Evolutionary conservation across 2,113 vertebrate species (phyloP).

Genomic region (Bungarus multicinctus): DNA sequence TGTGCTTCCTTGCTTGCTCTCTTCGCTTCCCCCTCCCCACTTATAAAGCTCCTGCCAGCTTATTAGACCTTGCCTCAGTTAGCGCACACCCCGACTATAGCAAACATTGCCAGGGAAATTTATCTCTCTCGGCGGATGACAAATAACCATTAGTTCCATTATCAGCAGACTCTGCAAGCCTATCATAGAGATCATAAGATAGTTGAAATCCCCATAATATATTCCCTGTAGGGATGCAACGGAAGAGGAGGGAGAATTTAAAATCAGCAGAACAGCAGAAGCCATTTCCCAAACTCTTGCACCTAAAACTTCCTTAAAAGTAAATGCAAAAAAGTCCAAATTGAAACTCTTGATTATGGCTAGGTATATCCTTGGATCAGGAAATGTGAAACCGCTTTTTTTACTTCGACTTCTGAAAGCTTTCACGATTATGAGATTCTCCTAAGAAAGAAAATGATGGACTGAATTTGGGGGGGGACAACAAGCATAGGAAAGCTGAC

Average conservation of each 20-base stretch:
- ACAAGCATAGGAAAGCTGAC: not conserved
- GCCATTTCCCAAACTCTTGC: conserved; percentile 40
- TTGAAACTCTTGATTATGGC: not conserved
- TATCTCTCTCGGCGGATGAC: conserved; percentile 83
- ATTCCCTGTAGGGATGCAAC: conserved; percentile 49
- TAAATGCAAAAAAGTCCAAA: not conserved
- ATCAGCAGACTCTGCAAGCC: conserved; percentile 75
- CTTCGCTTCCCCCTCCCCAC: conserved; percentile 4
- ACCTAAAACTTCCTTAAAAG: conserved; percentile 35
- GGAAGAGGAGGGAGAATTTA: not conserved
- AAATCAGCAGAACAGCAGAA: not conserved
- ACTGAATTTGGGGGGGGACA: not conserved
- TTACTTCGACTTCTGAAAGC: not conserved
- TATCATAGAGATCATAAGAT: conserved; percentile 68
- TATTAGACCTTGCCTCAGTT: conserved; percentile 74
- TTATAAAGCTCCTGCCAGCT: conserved; percentile 71
- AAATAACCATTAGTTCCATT: conserved; percentile 85
- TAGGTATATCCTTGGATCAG: not conserved
- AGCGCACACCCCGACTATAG: conserved; percentile 74
- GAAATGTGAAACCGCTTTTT: not conserved
- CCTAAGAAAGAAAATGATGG: not conserved
- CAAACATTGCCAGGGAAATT: conserved; percentile 80
- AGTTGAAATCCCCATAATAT: conserved; percentile 69
- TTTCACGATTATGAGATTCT: not conserved
- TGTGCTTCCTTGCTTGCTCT: not conserved